Evolutionary conservation across 2,797 vertebrate species (phyloP), one percentile per base, ranked within the genome.

Genomic region (Scleropages formosus): DNA sequence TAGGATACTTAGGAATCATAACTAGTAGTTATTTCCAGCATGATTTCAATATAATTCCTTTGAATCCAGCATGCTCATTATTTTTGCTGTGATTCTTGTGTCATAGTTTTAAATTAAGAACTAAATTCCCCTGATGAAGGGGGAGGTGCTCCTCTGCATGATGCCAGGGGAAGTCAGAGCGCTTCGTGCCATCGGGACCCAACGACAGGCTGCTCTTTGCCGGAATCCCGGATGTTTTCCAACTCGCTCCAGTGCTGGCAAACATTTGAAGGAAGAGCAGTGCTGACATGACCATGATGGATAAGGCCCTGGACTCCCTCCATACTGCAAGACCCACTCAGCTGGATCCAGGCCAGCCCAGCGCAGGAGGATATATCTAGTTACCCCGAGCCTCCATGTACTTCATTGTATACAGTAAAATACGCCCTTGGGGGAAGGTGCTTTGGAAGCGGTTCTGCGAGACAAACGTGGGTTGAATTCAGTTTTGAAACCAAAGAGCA

Each of bases 351-450:
- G 66, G 82, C 83, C 82, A 85, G 74, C 65, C 74, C 68, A 78
- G 75, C 76, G 75, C 71, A 78, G 78, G 78, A 70, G 26, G 82
- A 74, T 84, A 84, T 84, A 86, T 91, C 85, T 84, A 61, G 85
- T 90, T 90, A 85, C 85, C 65, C 46, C 78, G 47, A n/a, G 72
- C 53, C 64, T 60, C 80, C 39, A 72, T 85, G 77, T 84, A 84
- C 78, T 81, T 78, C 78, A 83, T 88, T 88, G 82, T 87, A 81
- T 77, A 79, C 82, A 82, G 78, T 84, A 86, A 89, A 78, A 84
- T 79, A 86, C 75, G 78, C 82, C 85, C 77, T 66, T 74, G 83
- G 86, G 84, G 79, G 85, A 81, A 11, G 79, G 81, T 74, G 65
- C 77, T 78, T 76, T 75, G 80, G 79, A 61, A 46, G 12, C 73